Base-by-base conservation (phyloP, 1,140 invertebrate genomes). In the Magallana angulata region DNA sequence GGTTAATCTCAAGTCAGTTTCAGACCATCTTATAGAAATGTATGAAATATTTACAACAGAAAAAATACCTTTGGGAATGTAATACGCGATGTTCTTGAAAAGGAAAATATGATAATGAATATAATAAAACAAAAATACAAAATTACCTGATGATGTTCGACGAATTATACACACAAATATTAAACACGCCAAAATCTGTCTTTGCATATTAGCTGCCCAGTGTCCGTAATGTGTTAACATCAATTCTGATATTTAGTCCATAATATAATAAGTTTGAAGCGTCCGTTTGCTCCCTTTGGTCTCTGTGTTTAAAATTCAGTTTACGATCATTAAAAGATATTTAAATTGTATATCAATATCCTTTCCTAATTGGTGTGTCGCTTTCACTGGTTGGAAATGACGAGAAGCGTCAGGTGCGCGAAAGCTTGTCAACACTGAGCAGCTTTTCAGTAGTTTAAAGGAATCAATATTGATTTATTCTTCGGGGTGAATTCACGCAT, bases 391-490 rank as follows among this genome's bases (percentile, higher is more conserved):
- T 30, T 76, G 18, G 24, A 30, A 76, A 76, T 76, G 11, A 76
- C 18, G 68, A 30, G 68, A 36, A 76, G 36, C 68, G 12, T 12
- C 68, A 76, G 18, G 18, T 76, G 68, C 68, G 24, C 36, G 14
- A 12, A 18, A 30, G 24, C 12, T 12, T 76, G 68, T 76, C 24
- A 30, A 30, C 68, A 76, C 36, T 30, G 68, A 76, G 24, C 68
- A 30, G 30, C 7, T 76, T 76, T 76, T 76, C 68, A 76, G 36
- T 76, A 30, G 68, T 76, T 36, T 76, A 12, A 30, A 76, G 68
- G 68, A 76, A 76, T 76, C 12, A 24, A 18, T 36, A 76, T 76
- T 30, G 68, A 76, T 76, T 48, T 76, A 76, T 76, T 76, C 8
- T 8, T 76, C 68, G 7, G 18, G 68, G 24, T 76, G 24, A 76